phyloP scores from a whole-genome alignment of 2,888 invertebrate species.

The Dorcus hopei region DNA sequence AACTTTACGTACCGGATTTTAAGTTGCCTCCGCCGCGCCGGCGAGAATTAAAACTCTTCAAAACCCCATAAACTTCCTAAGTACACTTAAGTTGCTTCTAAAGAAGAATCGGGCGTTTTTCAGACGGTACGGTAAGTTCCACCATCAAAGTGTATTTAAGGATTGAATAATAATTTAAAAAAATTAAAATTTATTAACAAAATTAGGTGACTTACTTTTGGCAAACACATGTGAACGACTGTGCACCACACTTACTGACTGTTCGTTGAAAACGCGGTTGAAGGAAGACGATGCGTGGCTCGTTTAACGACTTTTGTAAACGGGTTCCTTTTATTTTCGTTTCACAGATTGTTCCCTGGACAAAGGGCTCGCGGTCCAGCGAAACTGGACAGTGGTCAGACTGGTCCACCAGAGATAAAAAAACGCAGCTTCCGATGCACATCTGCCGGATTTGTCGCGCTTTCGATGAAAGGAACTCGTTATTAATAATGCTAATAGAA shows the following conservation, averaged over 20 bases:
- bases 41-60: neutral
- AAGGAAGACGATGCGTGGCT: constrained; percentile 10
- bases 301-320: constrained; percentile 32
- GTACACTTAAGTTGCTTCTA: no score
- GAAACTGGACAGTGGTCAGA: constrained; percentile 43
- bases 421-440: constrained; percentile 41
- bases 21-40: neutral
- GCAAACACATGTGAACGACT: no score
- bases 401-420: constrained; percentile 41
- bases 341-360: neutral
- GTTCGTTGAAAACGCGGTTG: neutral
- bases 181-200: no score
- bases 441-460: constrained; percentile 40
- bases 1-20: neutral
- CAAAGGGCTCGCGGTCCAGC: constrained; percentile 17
- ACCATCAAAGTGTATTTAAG: no score
- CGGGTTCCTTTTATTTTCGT: constrained; percentile 30
- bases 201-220: no score
- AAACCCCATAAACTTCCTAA: no score
- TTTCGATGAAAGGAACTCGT: constrained; percentile 36
- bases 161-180: no score
- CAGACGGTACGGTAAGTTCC: no score
- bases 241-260: neutral
- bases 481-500: constrained; percentile 24
- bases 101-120: no score